Base-by-base conservation (phyloP, 2,113 vertebrate genomes). In the Epinephelus lanceolatus region DNA sequence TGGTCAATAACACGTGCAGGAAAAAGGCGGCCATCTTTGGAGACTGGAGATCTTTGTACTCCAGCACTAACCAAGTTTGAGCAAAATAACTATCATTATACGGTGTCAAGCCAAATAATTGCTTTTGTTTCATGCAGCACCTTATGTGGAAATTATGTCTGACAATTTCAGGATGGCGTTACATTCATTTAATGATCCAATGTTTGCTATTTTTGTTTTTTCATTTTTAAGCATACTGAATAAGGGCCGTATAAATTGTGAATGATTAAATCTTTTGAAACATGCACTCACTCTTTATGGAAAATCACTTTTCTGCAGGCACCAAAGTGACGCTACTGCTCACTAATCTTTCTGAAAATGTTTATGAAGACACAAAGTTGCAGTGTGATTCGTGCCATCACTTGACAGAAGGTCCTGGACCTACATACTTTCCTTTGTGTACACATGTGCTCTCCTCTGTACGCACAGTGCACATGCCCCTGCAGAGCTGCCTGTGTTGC, bases 381-480 rank as follows among this genome's bases (percentile, higher is more conserved):
- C 25, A 40, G 52, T 19, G 45, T 70, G 78, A 80, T 83, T 84
- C 56, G 59, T 19, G 10, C 42, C 78, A 75, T 80, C 81, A 71
- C 71, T 86, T 87, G 72, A 81, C 80, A 62, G 60, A 66, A 11
- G 67, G 53, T 27, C 77, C 69, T 37, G 57, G 57, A 59, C 72
- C 59, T n/a, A 53, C 70, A 33, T 30, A 21, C 4, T 57, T 66
- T 80, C 76, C 75, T 76, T 51, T 71, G 69, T 76, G 76, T 78
- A 42, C 21, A 57, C 76, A 71, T 42, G 62, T 47, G 77, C 33
- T 45, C 68, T 65, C 83, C 85, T 76, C 40, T 78, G 47, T 17
- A 56, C 25, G 47, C 61, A 23, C 66, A 82, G 65, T 57, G 78
- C 76, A 60, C 87, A 79, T 84, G 80, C 62, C 49, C 77, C 65